phyloP scores from a whole-genome alignment of 2,888 invertebrate species.

The Pristionchus arcanus region DNA sequence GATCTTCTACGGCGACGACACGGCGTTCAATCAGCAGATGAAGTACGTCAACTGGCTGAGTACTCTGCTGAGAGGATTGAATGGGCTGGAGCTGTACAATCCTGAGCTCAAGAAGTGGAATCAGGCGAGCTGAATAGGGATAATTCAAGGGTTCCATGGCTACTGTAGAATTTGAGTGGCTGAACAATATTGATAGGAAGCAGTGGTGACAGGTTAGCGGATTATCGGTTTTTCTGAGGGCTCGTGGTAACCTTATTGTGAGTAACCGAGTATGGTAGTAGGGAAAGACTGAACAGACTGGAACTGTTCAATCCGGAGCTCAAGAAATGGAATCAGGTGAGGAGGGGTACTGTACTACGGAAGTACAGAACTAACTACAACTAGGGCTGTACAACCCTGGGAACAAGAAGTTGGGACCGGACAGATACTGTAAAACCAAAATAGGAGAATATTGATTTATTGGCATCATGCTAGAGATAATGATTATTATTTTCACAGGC shows the following conservation, averaged over 20 bases:
- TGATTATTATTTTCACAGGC: constrained; percentile 76
- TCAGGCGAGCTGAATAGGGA: too few species aligned
- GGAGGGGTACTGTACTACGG: too few species aligned
- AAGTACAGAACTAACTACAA: too few species aligned
- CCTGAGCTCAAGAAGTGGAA: constrained; percentile 91
- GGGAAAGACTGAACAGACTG: constrained; percentile 88
- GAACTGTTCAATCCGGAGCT: constrained; percentile 94
- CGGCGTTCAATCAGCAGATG: constrained; percentile 85
- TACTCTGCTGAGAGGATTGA: constrained; percentile 90
- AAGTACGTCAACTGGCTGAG: constrained; percentile 94
- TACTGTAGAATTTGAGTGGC: too few species aligned
- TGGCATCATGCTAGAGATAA: too few species aligned
- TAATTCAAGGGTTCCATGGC: too few species aligned
- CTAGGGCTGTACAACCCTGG: constrained; percentile 93
- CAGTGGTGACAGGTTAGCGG: constrained; percentile 86
- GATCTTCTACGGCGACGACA: constrained; percentile 85
- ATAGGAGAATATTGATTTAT: too few species aligned
- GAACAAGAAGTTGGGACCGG: constrained; percentile 83
- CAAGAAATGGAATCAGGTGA: constrained; percentile 91
- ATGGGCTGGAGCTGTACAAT: constrained; percentile 92
- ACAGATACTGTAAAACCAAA: too few species aligned
- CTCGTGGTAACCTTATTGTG: constrained; percentile 93
- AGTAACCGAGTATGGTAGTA: too few species aligned
- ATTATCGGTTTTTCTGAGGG: constrained; percentile 88
- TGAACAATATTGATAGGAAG: too few species aligned